Percentiles rank a stretch among this genome's conserved stretches.
Evolutionary conservation across 2,797 vertebrate species (phyloP).

Genomic region (Melanotaenia pygmaea): DNA sequence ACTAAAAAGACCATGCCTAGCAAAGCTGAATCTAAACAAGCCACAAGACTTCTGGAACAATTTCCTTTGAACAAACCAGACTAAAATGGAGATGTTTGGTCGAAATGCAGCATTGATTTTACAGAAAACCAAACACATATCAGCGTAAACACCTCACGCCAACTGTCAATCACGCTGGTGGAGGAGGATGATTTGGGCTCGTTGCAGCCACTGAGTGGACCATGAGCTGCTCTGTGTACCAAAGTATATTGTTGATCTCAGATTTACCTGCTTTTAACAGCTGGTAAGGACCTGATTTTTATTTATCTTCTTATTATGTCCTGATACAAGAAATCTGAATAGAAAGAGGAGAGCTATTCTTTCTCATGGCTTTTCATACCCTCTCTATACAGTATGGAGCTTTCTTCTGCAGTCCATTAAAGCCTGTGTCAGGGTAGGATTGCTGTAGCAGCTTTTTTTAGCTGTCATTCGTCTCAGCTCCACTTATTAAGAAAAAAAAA

Average conservation of each 20-base stretch:
- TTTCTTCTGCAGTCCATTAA: background rate
- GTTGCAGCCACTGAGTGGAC: too few species aligned
- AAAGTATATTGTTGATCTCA: background rate
- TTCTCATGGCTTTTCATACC: background rate
- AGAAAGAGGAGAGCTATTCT: background rate
- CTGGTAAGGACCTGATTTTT: background rate
- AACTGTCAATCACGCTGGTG: too few species aligned
- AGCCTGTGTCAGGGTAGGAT: background rate
- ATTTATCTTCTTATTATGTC: background rate
- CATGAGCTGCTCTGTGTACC: too few species aligned
- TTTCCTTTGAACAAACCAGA: too few species aligned
- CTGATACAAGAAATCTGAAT: background rate
- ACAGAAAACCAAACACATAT: too few species aligned
- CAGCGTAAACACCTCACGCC: too few species aligned
- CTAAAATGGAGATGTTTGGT: too few species aligned
- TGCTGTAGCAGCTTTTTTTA: background rate
- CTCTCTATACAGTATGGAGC: background rate
- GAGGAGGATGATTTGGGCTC: too few species aligned
- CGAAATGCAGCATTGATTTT: too few species aligned
- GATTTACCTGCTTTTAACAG: background rate
- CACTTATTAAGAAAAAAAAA: background rate
- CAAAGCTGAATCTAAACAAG: too few species aligned
- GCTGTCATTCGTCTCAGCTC: background rate
- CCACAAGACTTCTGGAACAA: too few species aligned
- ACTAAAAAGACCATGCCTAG: too few species aligned